phyloP scores from a whole-genome alignment of 2,113 vertebrate genomes.

The Malaclemys terrapin region DNA sequence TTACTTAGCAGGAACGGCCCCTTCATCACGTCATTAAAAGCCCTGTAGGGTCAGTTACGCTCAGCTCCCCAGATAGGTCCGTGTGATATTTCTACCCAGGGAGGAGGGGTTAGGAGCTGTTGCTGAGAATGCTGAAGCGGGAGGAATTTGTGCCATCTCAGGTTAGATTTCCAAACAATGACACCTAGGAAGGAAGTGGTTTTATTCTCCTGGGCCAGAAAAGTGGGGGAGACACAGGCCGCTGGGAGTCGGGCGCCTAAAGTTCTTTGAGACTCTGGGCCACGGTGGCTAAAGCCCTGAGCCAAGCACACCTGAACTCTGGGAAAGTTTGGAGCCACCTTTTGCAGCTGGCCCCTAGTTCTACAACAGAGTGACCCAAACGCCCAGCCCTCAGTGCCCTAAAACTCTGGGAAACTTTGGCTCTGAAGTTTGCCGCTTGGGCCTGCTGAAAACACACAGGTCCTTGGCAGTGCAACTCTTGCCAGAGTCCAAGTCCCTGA shows the following conservation, averaged over 20 bases:
- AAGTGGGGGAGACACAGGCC: neutral
- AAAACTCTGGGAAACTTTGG: neutral
- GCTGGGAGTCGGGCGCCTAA: accelerated
- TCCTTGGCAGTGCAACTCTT: neutral
- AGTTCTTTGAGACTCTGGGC: neutral
- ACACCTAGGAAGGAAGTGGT: neutral
- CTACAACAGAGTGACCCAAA: neutral
- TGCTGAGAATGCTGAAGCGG: neutral
- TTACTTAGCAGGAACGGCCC: neutral
- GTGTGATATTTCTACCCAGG: neutral
- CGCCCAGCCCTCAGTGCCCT: neutral
- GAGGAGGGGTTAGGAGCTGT: neutral
- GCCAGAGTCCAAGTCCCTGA: neutral
- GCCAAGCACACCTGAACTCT: neutral
- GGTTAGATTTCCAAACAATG: neutral
- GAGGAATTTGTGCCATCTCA: neutral
- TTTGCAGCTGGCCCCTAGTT: neutral
- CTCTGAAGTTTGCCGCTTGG: neutral
- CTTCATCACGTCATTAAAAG: neutral
- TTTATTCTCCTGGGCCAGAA: neutral
- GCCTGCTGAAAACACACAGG: neutral
- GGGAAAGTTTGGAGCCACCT: neutral
- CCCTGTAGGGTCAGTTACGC: neutral
- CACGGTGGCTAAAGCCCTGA: neutral
- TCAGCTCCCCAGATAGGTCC: too few relatives aligned